phyloP scores from a whole-genome alignment of 2,888 invertebrate genomes.

The Brachypterus glaber region DNA sequence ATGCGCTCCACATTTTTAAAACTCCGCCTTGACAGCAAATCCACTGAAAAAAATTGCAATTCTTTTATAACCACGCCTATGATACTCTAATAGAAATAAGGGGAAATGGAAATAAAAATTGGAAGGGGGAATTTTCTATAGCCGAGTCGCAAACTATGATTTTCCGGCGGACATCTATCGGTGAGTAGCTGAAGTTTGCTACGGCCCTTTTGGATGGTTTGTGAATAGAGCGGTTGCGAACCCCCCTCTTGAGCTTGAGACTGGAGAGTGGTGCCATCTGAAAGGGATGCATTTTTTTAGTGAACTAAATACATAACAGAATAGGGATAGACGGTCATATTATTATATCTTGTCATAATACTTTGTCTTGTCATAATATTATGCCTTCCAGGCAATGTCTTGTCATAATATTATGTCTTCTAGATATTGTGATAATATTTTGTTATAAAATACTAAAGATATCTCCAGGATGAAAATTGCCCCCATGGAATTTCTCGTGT shows the following conservation, averaged over 20 bases:
- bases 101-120: constrained; percentile 20
- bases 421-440: no score
- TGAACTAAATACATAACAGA: no score
- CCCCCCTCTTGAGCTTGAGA: constrained; percentile 4
- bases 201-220: neutral
- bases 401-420: no score
- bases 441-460: no score
- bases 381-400: no score
- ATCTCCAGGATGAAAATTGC: no score
- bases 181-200: constrained; percentile 15
- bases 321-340: no score
- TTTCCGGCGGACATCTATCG: constrained; percentile 19
- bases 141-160: constrained; percentile 1
- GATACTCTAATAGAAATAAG: constrained; percentile 19
- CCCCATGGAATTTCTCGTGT: no score
- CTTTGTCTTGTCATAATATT: no score
- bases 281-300: constrained; percentile 1
- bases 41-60: constrained; percentile 34
- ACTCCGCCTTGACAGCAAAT: constrained; percentile 35
- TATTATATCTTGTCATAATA: no score
- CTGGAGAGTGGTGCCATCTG: constrained; percentile 9
- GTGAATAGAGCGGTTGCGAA: neutral
- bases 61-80: constrained; percentile 32
- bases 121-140: constrained; percentile 20
- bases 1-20: constrained; percentile 35